phyloP scores from a whole-genome alignment of 37 sponge, comb jelly and placozoan genomes.

The Crambe crambe region DNA sequence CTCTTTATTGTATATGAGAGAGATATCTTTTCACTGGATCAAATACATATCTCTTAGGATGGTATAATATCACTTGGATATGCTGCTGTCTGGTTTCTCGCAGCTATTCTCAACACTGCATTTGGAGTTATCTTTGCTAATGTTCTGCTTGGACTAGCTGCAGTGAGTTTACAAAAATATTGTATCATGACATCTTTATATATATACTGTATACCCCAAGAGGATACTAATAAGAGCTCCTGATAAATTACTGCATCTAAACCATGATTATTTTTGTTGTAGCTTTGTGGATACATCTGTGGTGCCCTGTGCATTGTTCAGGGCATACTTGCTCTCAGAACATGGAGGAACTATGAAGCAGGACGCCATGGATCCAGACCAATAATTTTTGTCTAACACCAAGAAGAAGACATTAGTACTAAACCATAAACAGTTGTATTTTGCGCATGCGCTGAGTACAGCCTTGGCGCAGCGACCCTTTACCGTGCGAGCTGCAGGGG shows the following conservation, averaged over 20 bases:
- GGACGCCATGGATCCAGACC: constrained; percentile 22
- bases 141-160: constrained; percentile 13
- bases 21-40: background rate
- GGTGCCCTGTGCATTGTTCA: background rate
- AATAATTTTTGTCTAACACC: background rate
- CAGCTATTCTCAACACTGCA: constrained; percentile 7
- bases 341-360: constrained; percentile 22
- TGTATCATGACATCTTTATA: background rate
- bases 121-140: background rate
- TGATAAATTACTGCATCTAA: background rate
- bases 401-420: too few relatives aligned
- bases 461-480: too few relatives aligned
- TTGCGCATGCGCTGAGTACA: too few relatives aligned
- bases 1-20: background rate
- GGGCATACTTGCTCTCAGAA: constrained; percentile 12
- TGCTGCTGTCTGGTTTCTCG: constrained; percentile 10
- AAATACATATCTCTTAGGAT: constrained; percentile 10
- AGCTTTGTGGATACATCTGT: background rate
- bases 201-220: background rate
- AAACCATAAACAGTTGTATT: too few relatives aligned
- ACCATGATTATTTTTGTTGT: background rate
- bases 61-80: constrained; percentile 1
- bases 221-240: background rate
- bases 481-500: too few relatives aligned
- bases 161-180: constrained; percentile 3